Base-by-base conservation (phyloP, 2,113 vertebrate species). In the Psilopogon haemacephalus region DNA sequence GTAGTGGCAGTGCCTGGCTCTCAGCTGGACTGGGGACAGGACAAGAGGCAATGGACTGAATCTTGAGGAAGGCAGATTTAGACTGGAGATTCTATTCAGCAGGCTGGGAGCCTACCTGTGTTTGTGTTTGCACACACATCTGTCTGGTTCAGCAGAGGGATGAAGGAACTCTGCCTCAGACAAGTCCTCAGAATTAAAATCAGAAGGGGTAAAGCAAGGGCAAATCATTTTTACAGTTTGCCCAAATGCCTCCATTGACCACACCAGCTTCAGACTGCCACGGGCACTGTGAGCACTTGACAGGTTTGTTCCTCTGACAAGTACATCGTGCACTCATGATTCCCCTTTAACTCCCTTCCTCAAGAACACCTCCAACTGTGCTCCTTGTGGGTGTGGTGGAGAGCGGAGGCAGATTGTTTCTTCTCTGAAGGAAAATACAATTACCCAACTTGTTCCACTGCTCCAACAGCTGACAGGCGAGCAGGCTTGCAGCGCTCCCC, bases 391-490 rank as follows among this genome's bases (percentile, higher is more conserved):
- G 55, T 88, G 84, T 84, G 86, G 68, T 93, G 65, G 69, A 69
- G 95, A 89, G 87, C 18, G 84, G 88, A 90, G 91, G 93, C 0
- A 0, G 87, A 85, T 42, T 24, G 33, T 92, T 74, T 81, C 81
- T 92, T 35, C 78, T 95, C 72, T 56, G 48, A 89, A 92, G 73
- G 65, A 84, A 96, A 96, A 96, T 27, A 94, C 77, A 93, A 90
- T 92, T 92, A 93, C 28, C 71, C 69, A 73, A 63, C 84, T 86
- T 90, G 70, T 94, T 90, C 65, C 92, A 82, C 89, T 82, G 81
- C 75, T 94, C 71, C 70, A 93, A 93, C 18, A 86, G 81, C 91
- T 93, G 86, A 95, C 72, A 94, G 93, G 52, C 12, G 64, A 96
- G 67, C 55, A 91, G 77, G 37, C 65, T 94, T 90, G 54, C 83